Conservation (phyloP, 1,140 invertebrate species). For the Meloidogyne exigua region DNA sequence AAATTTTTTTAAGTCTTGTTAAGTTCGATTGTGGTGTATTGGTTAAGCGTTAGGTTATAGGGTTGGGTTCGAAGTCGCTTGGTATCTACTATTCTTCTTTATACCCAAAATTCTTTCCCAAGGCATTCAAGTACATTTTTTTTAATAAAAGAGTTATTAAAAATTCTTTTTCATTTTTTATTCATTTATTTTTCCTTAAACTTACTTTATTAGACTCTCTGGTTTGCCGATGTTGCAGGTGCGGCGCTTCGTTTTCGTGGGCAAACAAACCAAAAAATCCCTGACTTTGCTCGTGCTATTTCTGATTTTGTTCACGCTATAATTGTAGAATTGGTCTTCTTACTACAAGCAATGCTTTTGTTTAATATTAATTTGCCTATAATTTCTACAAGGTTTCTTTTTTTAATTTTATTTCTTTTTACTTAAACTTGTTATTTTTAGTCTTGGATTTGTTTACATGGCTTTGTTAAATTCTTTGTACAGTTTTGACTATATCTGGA, state of each 20-base stretch:
- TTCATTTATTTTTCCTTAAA: background rate
- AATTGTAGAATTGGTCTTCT: constrained; percentile 53
- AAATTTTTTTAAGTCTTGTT: background rate
- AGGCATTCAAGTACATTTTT: background rate
- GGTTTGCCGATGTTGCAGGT: constrained; percentile 56
- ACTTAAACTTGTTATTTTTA: background rate
- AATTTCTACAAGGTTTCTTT: constrained; percentile 27
- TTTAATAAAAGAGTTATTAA: background rate
- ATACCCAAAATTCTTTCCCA: constrained; percentile 9
- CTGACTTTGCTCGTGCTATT: constrained; percentile 43
- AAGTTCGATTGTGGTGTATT: background rate
- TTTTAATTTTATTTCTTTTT: background rate
- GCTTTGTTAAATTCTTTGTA: constrained; percentile 56
- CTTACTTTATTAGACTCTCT: constrained; percentile 30
- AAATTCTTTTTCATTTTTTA: no score
- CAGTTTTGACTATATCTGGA: constrained; percentile 59
- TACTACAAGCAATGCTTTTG: constrained; percentile 46
- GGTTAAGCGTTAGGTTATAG: background rate
- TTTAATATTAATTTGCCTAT: constrained; percentile 45
- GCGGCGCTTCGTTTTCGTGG: constrained; percentile 43
- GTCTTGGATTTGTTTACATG: constrained; percentile 52
- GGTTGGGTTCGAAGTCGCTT: background rate
- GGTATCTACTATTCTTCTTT: background rate
- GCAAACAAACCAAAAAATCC: constrained; percentile 14
- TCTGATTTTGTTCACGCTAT: constrained; percentile 54